These are phyloP conservation scores for Bostrychus sinensis DNA, from an alignment of 2,113 vertebrate species.

Conservation along the genomic window DNA sequence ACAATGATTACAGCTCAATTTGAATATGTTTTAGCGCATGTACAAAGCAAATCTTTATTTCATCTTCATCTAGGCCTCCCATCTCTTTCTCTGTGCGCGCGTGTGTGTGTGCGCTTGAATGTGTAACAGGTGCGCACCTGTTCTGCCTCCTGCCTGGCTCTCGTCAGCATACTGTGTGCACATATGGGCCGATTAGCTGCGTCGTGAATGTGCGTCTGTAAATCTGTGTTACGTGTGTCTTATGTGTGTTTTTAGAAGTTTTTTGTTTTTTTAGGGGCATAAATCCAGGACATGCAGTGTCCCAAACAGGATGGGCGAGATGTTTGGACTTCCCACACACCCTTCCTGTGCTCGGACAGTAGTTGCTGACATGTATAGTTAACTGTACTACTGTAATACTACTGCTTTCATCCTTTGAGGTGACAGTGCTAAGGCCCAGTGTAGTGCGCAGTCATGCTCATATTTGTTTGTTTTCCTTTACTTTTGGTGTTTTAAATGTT, in stretches of 20 bases:
- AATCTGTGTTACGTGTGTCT: constrained; percentile 22
- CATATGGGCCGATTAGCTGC: constrained; percentile 62
- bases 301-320: constrained; percentile 84
- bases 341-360: constrained; percentile 81
- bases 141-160: constrained; percentile 48
- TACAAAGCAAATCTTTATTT: constrained; percentile 35
- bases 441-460: too few species aligned
- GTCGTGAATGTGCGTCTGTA: constrained; percentile 36
- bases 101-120: not conserved
- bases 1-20: constrained; percentile 5
- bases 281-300: constrained; percentile 75
- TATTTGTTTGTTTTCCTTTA: too few species aligned
- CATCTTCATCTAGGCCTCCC: constrained; percentile 33
- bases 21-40: constrained; percentile 23
- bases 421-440: too few species aligned
- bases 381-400: too few species aligned
- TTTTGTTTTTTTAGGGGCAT: constrained; percentile 64
- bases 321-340: constrained; percentile 82
- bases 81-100: constrained; percentile 15
- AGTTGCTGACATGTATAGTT: constrained; percentile 37
- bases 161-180: constrained; percentile 41
- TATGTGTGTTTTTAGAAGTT: constrained; percentile 43
- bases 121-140: constrained; percentile 76
- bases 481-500: too few species aligned
- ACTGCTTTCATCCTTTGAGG: too few species aligned